phyloP scores from a whole-genome alignment of 2,113 vertebrate species.

The Saguinus imperator region DNA sequence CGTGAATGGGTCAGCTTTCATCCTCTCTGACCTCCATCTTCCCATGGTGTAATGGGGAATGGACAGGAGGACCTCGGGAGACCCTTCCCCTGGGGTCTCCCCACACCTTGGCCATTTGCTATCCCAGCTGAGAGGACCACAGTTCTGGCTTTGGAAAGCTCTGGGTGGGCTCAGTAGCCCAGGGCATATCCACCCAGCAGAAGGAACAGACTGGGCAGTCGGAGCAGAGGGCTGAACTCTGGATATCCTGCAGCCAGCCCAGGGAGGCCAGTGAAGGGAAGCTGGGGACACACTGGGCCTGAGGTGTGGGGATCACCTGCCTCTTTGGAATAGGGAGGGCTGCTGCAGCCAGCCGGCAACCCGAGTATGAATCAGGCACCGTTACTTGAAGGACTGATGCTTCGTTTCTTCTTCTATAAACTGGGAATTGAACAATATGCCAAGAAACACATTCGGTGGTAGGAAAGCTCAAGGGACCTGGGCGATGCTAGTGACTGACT shows the following conservation, averaged over 20 bases:
- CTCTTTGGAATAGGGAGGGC: not conserved
- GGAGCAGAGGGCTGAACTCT: not conserved
- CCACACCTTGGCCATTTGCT: not conserved
- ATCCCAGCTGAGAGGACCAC: not conserved
- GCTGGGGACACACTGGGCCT: not conserved
- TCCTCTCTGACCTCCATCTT: not conserved
- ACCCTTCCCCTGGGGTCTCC: not conserved
- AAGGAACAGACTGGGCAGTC: not conserved
- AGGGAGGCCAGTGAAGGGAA: not conserved
- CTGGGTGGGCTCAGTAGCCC: not conserved
- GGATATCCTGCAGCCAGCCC: not conserved
- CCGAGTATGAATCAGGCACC: not conserved
- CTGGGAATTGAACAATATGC: not conserved
- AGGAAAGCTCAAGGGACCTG: not conserved
- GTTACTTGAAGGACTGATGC: not conserved
- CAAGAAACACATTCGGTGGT: not conserved
- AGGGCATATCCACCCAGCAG: not conserved
- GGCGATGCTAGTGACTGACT: not conserved
- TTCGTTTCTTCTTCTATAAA: not conserved
- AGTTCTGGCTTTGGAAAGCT: not conserved
- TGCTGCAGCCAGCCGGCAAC: fast-evolving
- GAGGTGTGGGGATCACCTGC: not conserved
- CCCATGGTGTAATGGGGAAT: not conserved
- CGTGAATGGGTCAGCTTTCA: not conserved
- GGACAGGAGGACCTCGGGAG: not conserved